Evolutionary conservation across 1,140 invertebrate species (phyloP).

Genomic region (Stegodyphus dumicola): DNA sequence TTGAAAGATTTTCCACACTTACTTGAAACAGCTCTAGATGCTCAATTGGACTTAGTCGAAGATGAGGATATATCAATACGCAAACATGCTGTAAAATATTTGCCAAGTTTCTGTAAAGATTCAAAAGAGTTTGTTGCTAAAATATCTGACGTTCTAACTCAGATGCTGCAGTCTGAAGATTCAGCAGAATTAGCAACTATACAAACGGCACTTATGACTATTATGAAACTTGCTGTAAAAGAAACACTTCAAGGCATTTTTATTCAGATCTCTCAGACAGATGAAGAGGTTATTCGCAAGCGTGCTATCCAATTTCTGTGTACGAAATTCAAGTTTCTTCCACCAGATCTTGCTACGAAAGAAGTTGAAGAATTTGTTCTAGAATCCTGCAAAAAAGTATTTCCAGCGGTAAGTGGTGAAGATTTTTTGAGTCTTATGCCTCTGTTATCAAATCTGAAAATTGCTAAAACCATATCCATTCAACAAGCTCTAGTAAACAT

Average conservation of each 20-base stretch:
- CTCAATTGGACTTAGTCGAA: constrained; percentile 93
- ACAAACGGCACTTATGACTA: constrained; percentile 76
- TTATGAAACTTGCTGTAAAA: constrained; percentile 76
- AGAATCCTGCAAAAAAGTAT: constrained; percentile 86
- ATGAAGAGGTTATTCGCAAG: constrained; percentile 79
- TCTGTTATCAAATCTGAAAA: constrained; percentile 81
- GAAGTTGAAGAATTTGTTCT: constrained; percentile 89
- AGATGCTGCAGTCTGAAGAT: constrained; percentile 89
- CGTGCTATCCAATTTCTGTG: constrained; percentile 89
- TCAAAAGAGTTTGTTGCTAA: constrained; percentile 84
- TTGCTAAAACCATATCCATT: constrained; percentile 82
- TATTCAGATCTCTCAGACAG: constrained; percentile 81
- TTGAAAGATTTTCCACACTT: constrained; percentile 91
- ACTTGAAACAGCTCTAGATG: constrained; percentile 87
- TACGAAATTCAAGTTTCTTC: constrained; percentile 83
- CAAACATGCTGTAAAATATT: constrained; percentile 94
- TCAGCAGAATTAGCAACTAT: constrained; percentile 82
- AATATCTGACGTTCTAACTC: constrained; percentile 92
- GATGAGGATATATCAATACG: constrained; percentile 92
- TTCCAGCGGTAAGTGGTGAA: constrained; percentile 85
- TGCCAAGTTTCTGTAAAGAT: constrained; percentile 87
- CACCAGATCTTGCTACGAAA: constrained; percentile 81
- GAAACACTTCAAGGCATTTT: constrained; percentile 85
- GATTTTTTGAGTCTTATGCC: constrained; percentile 93
- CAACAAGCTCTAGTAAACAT: constrained; percentile 89